These are phyloP conservation scores for Procavia capensis DNA, from an alignment of 2,113 vertebrate species.

Conservation along the genomic window DNA sequence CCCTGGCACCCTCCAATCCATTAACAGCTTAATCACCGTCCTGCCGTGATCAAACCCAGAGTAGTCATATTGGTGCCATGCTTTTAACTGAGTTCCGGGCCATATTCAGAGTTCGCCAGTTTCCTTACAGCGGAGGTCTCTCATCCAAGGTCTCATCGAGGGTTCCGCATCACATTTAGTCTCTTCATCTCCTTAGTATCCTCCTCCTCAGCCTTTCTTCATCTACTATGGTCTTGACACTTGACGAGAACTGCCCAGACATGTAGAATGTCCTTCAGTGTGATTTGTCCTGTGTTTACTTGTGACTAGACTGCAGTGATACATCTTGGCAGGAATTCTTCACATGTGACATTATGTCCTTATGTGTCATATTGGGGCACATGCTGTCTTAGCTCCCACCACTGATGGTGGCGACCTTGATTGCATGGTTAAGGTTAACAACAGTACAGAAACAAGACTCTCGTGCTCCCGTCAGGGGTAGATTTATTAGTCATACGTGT, in stretches of 20 bases:
- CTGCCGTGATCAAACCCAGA: background rate
- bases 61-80: background rate
- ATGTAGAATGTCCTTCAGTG: background rate
- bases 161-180: background rate
- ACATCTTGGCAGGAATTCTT: background rate
- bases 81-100: background rate
- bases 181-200: background rate
- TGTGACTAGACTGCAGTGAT: background rate
- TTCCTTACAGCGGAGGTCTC: background rate
- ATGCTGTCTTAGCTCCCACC: background rate
- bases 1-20: background rate
- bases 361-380: background rate
- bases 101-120: background rate
- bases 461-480: no score
- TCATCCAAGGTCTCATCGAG: no score
- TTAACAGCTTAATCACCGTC: background rate
- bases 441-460: background rate
- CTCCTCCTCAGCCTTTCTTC: background rate
- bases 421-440: background rate
- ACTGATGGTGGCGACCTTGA: background rate
- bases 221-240: background rate
- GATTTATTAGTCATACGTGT: background rate
- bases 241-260: background rate
- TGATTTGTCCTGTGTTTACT: fast-evolving
- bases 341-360: no score